Conservation (phyloP, 1,140 invertebrate species). For the Brachionus calyciflorus region DNA sequence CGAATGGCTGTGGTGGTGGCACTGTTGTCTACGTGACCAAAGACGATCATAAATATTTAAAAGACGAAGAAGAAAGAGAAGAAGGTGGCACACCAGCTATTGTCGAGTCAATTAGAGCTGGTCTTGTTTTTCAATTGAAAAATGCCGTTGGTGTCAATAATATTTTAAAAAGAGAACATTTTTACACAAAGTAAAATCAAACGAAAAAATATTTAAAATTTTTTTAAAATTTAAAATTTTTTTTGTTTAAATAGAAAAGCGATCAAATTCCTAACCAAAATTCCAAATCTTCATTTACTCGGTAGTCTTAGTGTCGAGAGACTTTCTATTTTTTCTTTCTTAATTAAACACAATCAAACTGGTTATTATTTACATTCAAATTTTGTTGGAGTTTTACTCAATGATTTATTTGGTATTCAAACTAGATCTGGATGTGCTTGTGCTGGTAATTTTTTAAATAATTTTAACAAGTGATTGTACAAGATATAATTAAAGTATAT, state of each 20-base stretch:
- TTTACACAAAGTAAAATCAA: not conserved
- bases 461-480: too few relatives aligned
- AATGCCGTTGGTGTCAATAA: conserved; percentile 69
- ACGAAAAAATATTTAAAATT: too few relatives aligned
- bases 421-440: conserved; percentile 41
- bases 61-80: conserved; percentile 70
- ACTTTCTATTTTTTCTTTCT: conserved; percentile 79
- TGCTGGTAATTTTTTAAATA: not conserved
- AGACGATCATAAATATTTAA: conserved; percentile 64
- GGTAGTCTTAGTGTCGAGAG: conserved; percentile 69
- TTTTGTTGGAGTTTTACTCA: conserved; percentile 36
- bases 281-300: conserved; percentile 61
- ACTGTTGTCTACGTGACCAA: conserved; percentile 67
- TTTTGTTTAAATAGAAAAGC: conserved; percentile 19
- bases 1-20: conserved; percentile 66
- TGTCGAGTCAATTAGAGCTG: conserved; percentile 77
- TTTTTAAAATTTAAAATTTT: not conserved
- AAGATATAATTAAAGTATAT: too few relatives aligned
- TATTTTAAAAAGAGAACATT: conserved; percentile 72
- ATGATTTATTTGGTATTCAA: conserved; percentile 46
- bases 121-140: conserved; percentile 80
- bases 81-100: conserved; percentile 80
- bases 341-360: conserved; percentile 70
- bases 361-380: conserved; percentile 31
- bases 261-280: conserved; percentile 20